phyloP scores from a whole-genome alignment of 92 coral and sea anemone species.

The Zoanthus sociatus region DNA sequence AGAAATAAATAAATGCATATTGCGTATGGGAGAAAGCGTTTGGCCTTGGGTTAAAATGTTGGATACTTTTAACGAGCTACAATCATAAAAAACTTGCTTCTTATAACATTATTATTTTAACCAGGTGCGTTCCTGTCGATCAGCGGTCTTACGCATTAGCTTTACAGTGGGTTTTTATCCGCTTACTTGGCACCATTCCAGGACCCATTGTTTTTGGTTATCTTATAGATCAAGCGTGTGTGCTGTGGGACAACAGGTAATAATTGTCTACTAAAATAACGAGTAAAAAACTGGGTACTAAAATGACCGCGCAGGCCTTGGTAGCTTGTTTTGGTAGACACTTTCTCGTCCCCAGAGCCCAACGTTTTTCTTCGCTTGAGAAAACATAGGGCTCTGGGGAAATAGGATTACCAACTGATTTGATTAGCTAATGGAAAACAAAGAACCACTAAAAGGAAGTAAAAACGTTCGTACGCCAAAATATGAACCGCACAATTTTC shows the following conservation, averaged over 20 bases:
- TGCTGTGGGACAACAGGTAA: constrained; percentile 43
- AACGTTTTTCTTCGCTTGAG: no score
- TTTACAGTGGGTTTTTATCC: constrained; percentile 14
- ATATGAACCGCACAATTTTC: no score
- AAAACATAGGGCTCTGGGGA: no score
- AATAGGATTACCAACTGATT: no score
- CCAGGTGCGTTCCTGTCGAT: constrained; percentile 40
- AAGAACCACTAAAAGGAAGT: no score
- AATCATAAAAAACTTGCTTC: not conserved
- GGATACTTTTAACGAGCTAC: not conserved
- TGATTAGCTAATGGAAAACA: no score
- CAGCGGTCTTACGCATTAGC: constrained; percentile 47
- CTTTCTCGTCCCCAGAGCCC: no score
- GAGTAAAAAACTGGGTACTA: not conserved
- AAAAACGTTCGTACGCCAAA: no score
- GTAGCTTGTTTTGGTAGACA: no score
- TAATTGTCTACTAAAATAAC: not conserved
- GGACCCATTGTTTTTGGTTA: constrained; percentile 45
- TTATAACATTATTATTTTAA: not conserved
- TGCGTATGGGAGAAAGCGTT: not conserved
- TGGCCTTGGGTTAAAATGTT: not conserved
- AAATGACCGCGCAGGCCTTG: no score
- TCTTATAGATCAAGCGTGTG: constrained; percentile 39
- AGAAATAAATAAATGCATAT: no score
- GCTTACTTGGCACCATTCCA: constrained; percentile 45